phyloP scores from a whole-genome alignment of 1,140 invertebrate species.

The Brachionus angularis region DNA sequence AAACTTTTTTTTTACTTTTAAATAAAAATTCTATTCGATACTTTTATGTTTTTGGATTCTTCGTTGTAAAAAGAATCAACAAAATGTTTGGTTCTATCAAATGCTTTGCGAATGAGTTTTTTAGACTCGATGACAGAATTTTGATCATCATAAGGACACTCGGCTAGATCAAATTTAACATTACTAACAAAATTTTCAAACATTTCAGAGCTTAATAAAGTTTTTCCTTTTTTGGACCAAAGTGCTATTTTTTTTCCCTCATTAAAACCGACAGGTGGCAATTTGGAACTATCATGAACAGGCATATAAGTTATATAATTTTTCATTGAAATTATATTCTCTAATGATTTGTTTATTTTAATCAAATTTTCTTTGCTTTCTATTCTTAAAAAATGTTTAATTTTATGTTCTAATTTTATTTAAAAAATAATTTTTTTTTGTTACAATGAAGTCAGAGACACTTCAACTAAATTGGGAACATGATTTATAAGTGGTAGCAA shows the following conservation, averaged over 20 bases:
- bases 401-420: background rate
- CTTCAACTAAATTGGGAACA: slow-evolving; percentile 6
- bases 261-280: background rate
- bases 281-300: slow-evolving; percentile 34
- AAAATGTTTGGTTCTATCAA: slow-evolving; percentile 34
- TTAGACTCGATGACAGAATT: slow-evolving; percentile 3
- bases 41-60: background rate
- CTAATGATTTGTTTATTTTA: slow-evolving; percentile 7
- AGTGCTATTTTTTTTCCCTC: slow-evolving; percentile 35
- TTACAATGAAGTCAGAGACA: slow-evolving; percentile 29
- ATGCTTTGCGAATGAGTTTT: slow-evolving; percentile 19
- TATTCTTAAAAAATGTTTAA: background rate
- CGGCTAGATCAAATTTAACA: slow-evolving; percentile 27
- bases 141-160: slow-evolving; percentile 23
- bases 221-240: slow-evolving; percentile 41
- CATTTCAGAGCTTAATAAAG: background rate
- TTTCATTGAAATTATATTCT: slow-evolving; percentile 9
- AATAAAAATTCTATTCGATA: background rate
- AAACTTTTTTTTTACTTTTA: background rate
- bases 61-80: slow-evolving; percentile 32
- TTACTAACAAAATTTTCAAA: slow-evolving; percentile 22
- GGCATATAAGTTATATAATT: slow-evolving; percentile 20
- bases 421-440: background rate
- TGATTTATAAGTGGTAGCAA: background rate
- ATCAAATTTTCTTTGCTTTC: slow-evolving; percentile 32